phyloP scores from a whole-genome alignment of 2,888 invertebrate species.

The Mactromeris polynyma region DNA sequence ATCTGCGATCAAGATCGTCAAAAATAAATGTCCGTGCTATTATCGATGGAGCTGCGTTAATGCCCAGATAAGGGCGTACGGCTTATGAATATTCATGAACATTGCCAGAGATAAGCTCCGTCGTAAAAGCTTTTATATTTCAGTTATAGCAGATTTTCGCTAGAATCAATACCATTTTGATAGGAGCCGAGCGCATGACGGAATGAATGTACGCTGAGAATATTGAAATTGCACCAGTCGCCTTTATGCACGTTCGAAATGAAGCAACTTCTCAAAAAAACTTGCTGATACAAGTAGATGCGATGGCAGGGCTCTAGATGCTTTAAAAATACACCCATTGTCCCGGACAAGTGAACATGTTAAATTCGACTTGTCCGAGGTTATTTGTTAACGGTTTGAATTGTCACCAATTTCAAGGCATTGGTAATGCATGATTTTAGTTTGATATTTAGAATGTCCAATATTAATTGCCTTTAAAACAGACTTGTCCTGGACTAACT shows the following conservation, averaged over 20 bases:
- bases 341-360: too few species aligned
- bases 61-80: conserved; percentile 48
- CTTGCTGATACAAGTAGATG: neutral
- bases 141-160: conserved; percentile 36
- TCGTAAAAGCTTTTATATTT: conserved; percentile 56
- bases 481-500: too few species aligned
- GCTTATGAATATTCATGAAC: conserved; percentile 60
- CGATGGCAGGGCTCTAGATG: too few species aligned
- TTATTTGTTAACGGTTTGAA: too few species aligned
- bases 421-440: too few species aligned
- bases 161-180: conserved; percentile 31
- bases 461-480: too few species aligned
- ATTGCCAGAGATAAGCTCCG: conserved; percentile 40
- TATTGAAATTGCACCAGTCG: conserved; percentile 1
- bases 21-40: conserved; percentile 39
- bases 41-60: conserved; percentile 54
- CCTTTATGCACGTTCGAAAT: neutral
- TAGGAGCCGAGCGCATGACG: conserved; percentile 17
- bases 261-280: neutral
- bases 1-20: conserved; percentile 28
- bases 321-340: too few species aligned
- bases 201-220: neutral
- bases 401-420: too few species aligned
- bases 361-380: too few species aligned
- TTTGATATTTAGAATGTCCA: too few species aligned